phyloP scores from a whole-genome alignment of 2,113 vertebrate genomes.

The Probosciger aterrimus region DNA sequence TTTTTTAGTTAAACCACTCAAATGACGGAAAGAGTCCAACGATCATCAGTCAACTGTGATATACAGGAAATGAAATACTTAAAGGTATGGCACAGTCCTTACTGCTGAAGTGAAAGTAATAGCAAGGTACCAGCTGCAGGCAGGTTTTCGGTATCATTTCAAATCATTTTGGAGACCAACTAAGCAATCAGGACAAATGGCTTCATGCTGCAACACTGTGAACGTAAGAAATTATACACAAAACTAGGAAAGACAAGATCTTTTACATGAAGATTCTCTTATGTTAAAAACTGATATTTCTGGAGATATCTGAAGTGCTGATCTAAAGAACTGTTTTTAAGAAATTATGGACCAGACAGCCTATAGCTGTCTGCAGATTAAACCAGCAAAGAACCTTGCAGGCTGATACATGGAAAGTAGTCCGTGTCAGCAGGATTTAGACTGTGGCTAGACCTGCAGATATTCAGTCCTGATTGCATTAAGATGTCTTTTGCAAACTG shows the following conservation, averaged over 20 bases:
- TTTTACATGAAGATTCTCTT: not conserved
- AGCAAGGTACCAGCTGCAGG: not conserved
- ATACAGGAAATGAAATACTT: not conserved
- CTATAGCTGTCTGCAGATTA: not conserved
- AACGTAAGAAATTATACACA: not conserved
- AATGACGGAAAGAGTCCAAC: not conserved
- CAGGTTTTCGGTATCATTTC: not conserved
- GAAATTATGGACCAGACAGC: not conserved
- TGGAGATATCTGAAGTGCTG: not conserved
- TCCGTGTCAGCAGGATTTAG: not conserved
- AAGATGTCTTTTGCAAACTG: not conserved
- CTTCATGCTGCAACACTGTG: not conserved
- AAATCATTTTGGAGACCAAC: not conserved
- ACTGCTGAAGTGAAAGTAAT: not conserved
- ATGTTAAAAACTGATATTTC: not conserved
- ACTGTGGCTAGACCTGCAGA: not conserved
- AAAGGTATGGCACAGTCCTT: not conserved
- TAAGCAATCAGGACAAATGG: not conserved
- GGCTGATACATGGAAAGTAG: not conserved
- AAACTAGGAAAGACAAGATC: not conserved
- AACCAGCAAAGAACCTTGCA: not conserved
- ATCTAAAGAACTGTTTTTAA: not conserved
- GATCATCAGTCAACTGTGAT: not conserved
- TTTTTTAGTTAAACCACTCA: not conserved
- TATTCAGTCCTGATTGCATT: not conserved